Conservation (phyloP, 2,888 invertebrate species). For the Ormyrus rosae region DNA sequence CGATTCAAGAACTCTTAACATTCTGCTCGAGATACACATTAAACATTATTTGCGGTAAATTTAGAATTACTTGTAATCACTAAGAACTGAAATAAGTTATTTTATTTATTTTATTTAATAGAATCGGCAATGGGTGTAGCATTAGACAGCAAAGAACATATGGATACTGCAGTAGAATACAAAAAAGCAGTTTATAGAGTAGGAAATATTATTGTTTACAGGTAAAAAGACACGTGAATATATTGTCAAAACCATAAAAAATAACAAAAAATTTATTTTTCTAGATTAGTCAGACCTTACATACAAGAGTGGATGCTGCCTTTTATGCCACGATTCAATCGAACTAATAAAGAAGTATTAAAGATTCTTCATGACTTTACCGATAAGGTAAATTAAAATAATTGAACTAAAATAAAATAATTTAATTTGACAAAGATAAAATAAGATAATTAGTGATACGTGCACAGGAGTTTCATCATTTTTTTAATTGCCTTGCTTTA, state of each 20-base stretch:
- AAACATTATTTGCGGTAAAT: slow-evolving; percentile 56
- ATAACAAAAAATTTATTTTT: not conserved
- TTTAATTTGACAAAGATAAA: not conserved
- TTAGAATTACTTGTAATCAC: not conserved
- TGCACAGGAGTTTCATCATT: no score
- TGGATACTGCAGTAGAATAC: not conserved
- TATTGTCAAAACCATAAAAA: not conserved
- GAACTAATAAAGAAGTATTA: slow-evolving; percentile 32
- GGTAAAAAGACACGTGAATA: not conserved
- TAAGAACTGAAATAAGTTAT: not conserved
- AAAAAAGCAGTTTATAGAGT: slow-evolving; percentile 19
- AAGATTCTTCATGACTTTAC: slow-evolving; percentile 52
- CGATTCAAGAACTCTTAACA: slow-evolving; percentile 37
- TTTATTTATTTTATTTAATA: not conserved
- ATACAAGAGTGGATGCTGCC: slow-evolving; percentile 35
- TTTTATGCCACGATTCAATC: slow-evolving; percentile 37
- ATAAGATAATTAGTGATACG: no score
- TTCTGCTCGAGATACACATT: slow-evolving; percentile 53
- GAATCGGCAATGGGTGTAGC: slow-evolving; percentile 51
- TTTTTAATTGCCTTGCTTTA: not conserved
- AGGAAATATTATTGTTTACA: slow-evolving; percentile 1
- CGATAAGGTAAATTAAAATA: slow-evolving; percentile 3
- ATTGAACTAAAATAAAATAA: not conserved
- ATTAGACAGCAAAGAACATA: slow-evolving; percentile 1
- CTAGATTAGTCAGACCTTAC: slow-evolving; percentile 41